These are phyloP conservation scores for Ophiodon elongatus DNA, from an alignment of 2,113 vertebrate genomes.

Conservation along the genomic window DNA sequence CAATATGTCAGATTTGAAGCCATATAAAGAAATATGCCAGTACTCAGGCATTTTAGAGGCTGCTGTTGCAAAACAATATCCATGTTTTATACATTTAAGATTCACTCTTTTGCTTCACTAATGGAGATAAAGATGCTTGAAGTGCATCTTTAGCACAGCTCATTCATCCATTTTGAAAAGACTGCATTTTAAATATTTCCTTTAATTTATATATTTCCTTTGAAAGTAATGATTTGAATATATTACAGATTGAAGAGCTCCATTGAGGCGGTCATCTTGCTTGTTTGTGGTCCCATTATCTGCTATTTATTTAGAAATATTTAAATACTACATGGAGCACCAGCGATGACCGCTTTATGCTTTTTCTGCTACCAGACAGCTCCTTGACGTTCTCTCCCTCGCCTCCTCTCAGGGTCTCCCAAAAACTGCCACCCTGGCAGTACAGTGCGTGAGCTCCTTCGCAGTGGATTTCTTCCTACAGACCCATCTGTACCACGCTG, in stretches of 20 bases:
- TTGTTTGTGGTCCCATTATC: neutral
- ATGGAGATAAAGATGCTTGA: neutral
- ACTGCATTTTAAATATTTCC: neutral
- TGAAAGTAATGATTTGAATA: neutral
- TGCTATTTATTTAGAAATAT: neutral
- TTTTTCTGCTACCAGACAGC: neutral
- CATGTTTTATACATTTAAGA: too few relatives aligned
- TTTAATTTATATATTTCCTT: neutral
- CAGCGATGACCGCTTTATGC: neutral
- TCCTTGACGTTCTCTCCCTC: neutral
- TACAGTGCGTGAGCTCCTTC: slow-evolving; percentile 96
- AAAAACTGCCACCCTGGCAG: slow-evolving; percentile 90
- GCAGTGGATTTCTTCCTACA: slow-evolving; percentile 97
- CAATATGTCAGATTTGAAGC: neutral
- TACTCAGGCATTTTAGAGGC: neutral
- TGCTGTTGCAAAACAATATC: too few relatives aligned
- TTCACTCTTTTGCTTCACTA: neutral
- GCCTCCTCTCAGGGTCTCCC: slow-evolving; percentile 86
- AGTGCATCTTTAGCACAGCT: neutral
- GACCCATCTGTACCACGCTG: slow-evolving; percentile 95
- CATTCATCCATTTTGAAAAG: neutral
- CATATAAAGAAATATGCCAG: too few relatives aligned
- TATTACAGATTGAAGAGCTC: neutral
- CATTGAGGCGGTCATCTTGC: neutral
- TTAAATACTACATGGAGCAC: neutral